Evolutionary conservation across 2,888 invertebrate species (phyloP).

Genomic region (Diadegma fenestrale): DNA sequence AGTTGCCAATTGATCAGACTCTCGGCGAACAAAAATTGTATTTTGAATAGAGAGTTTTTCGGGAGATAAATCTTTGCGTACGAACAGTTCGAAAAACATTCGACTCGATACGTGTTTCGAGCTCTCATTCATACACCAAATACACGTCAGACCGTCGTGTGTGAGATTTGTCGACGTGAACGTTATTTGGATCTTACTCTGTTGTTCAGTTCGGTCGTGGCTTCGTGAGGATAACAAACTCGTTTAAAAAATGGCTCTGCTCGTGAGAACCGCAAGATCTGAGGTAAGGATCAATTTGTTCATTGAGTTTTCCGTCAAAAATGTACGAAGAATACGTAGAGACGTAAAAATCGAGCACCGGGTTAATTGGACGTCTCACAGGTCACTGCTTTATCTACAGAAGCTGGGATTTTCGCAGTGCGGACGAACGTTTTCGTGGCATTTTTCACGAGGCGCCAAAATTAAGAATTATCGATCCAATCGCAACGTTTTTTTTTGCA

Average conservation of each 20-base stretch:
- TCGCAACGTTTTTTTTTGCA: neutral
- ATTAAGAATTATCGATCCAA: neutral
- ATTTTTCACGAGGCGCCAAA: constrained; percentile 33
- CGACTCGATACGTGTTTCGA: constrained; percentile 3
- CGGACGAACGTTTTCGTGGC: neutral
- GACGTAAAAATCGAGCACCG: constrained; percentile 4
- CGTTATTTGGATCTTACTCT: constrained; percentile 31
- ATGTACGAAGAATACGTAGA: neutral
- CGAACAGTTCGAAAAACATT: constrained; percentile 55
- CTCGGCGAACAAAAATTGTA: neutral
- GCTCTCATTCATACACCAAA: neutral
- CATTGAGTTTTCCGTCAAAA: neutral
- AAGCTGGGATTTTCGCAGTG: neutral
- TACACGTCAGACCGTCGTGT: constrained; percentile 6
- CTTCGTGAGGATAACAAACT: constrained; percentile 29
- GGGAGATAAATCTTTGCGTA: constrained; percentile 23
- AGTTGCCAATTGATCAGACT: constrained; percentile 8
- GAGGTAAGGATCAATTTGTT: constrained; percentile 72
- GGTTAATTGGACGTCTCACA: constrained; percentile 24
- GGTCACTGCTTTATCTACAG: constrained; percentile 57
- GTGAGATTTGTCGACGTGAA: constrained; percentile 29
- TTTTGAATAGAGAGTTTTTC: constrained; percentile 9
- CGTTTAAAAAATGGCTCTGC: constrained; percentile 74
- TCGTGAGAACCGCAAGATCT: constrained; percentile 73
- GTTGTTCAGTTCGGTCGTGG: constrained; percentile 51